A percentile compares a stretch with the other conserved stretches of the same genome.
These are phyloP conservation scores for Protosalanx chinensis DNA, from an alignment of 2,797 vertebrate genomes.

Conservation along the genomic window DNA sequence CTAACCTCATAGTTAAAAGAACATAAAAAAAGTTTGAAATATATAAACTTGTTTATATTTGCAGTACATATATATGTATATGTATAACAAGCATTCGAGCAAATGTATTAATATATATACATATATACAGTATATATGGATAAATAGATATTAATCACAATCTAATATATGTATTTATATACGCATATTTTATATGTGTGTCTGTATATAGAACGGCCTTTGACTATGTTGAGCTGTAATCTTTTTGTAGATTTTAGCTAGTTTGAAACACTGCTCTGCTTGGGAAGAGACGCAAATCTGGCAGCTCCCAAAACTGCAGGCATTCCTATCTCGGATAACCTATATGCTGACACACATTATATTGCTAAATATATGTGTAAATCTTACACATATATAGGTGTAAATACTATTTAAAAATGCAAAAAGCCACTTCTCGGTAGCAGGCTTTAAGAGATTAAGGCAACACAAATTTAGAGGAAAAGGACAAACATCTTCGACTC, in stretches of 20 bases:
- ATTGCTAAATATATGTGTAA: conserved; percentile 72
- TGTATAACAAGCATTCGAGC: conserved; percentile 82
- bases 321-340: conserved; percentile 83
- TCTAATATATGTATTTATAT: conserved; percentile 82
- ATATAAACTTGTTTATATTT: conserved; percentile 95
- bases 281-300: conserved; percentile 80
- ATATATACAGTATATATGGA: conserved; percentile 71
- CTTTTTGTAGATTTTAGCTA: conserved; percentile 96
- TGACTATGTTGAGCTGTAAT: conserved; percentile 90
- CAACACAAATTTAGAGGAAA: conserved; percentile 67
- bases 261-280: conserved; percentile 90
- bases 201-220: conserved; percentile 79
- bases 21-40: conserved; percentile 92
- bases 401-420: conserved; percentile 76
- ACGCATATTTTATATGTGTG: conserved; percentile 81
- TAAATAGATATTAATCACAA: conserved; percentile 78
- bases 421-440: conserved; percentile 76
- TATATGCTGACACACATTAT: conserved; percentile 77
- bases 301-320: conserved; percentile 89
- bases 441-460: conserved; percentile 77
- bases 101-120: conserved; percentile 74
- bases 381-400: conserved; percentile 61
- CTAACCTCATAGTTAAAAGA: conserved; percentile 86
- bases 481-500: conserved; percentile 72
- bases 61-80: conserved; percentile 91